These are phyloP conservation scores for Limulus polyphemus DNA, from an alignment of 2,888 invertebrate species.

Conservation along the genomic window DNA sequence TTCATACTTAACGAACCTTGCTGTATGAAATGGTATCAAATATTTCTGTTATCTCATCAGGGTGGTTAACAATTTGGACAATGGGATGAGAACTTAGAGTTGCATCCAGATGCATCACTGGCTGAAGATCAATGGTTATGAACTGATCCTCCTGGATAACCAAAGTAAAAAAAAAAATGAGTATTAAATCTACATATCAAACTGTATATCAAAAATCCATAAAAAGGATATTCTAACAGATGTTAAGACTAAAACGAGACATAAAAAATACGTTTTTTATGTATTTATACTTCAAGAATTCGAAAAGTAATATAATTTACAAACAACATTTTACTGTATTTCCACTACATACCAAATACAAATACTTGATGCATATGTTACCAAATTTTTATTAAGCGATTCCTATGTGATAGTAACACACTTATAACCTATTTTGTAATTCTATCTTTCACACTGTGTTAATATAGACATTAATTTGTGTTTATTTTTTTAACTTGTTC, in stretches of 20 bases:
- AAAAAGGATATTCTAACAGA: background rate
- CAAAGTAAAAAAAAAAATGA: background rate
- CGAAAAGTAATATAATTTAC: no score
- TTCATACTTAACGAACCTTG: constrained; percentile 48
- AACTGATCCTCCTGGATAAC: constrained; percentile 58
- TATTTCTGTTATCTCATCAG: constrained; percentile 78
- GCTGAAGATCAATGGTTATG: constrained; percentile 54
- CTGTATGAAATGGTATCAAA: constrained; percentile 84
- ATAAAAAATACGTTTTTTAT: constrained; percentile 27
- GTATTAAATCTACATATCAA: constrained; percentile 1
- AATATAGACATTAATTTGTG: no score
- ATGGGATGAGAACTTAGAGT: constrained; percentile 79
- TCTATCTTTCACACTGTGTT: no score
- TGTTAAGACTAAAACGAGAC: background rate
- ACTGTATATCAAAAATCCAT: background rate
- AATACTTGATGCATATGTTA: no score
- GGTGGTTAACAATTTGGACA: constrained; percentile 66
- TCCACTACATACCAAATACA: no score
- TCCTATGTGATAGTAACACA: no score
- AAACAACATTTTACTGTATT: no score
- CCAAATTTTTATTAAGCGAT: no score
- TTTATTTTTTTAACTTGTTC: no score
- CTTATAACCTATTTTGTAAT: no score
- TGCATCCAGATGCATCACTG: constrained; percentile 60
- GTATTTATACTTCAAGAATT: no score